Evolutionary conservation across 1,140 invertebrate genomes (phyloP).

Genomic region (Thrips palmi): DNA sequence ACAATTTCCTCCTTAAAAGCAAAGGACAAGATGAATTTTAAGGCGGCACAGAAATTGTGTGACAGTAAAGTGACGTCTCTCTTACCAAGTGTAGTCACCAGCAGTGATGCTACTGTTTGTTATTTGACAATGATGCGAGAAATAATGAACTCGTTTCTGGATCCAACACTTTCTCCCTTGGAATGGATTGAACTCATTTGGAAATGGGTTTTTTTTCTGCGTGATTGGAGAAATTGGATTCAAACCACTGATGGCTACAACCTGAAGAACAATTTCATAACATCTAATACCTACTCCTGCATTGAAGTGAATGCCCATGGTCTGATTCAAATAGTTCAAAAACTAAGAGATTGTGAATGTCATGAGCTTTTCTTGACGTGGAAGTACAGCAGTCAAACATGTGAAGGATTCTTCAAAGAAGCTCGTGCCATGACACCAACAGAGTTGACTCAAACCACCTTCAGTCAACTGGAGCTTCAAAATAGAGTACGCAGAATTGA

Average conservation of each 20-base stretch:
- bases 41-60: slow-evolving; percentile 2
- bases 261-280: not conserved
- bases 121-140: not conserved
- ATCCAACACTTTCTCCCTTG: not conserved
- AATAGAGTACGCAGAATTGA: not conserved
- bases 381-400: not conserved
- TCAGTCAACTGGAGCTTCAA: not conserved
- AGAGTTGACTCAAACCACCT: not conserved
- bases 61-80: not conserved
- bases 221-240: not conserved
- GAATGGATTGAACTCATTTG: not conserved
- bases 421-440: not conserved
- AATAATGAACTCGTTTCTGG: not conserved
- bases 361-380: not conserved
- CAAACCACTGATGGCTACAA: not conserved
- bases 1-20: not conserved
- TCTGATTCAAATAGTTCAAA: not conserved
- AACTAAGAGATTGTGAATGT: not conserved
- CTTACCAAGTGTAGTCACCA: not conserved
- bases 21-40: slow-evolving; percentile 2
- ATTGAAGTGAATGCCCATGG: not conserved
- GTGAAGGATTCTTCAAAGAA: not conserved
- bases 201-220: not conserved
- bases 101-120: not conserved
- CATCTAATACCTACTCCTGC: not conserved